Evolutionary conservation across 1,140 invertebrate species (phyloP).

Genomic region (Eriosoma lanigerum): DNA sequence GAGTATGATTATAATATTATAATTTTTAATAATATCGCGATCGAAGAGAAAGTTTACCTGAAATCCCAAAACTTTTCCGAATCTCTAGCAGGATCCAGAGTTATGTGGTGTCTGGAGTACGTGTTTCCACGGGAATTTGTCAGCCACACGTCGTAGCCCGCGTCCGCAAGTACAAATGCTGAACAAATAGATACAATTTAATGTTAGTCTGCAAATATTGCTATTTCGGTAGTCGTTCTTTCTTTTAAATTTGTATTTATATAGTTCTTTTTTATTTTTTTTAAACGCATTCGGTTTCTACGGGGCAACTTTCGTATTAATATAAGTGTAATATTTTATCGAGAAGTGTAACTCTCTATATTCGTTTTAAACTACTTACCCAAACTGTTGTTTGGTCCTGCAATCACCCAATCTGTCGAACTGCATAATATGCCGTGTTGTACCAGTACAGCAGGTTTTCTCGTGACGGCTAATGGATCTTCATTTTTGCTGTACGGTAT

Average conservation of each 20-base stretch:
- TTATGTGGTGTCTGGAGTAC: conserved; percentile 62
- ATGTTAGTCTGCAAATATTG: too few relatives aligned
- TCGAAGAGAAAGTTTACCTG: conserved; percentile 60
- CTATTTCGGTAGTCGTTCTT: background rate
- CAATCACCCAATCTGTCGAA: conserved; percentile 74
- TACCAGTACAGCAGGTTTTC: conserved; percentile 64
- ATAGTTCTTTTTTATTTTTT: too few relatives aligned
- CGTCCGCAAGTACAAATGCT: conserved; percentile 65
- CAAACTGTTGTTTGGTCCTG: conserved; percentile 64
- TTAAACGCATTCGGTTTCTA: too few relatives aligned
- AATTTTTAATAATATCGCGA: background rate
- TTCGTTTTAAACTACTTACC: too few relatives aligned
- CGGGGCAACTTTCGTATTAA: too few relatives aligned
- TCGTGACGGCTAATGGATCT: conserved; percentile 6
- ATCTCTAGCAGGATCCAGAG: conserved; percentile 56
- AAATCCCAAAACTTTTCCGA: conserved; percentile 61
- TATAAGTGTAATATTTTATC: too few relatives aligned
- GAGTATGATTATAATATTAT: background rate
- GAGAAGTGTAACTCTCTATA: too few relatives aligned
- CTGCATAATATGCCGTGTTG: conserved; percentile 78
- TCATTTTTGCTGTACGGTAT: conserved; percentile 62
- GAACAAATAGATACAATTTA: conserved; percentile 38
- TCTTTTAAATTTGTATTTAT: too few relatives aligned
- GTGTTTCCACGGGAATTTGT: conserved; percentile 69
- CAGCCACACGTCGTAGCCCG: conserved; percentile 72